Evolutionary conservation across 2,113 vertebrate species (phyloP), one percentile per base, ranked within the genome.

Genomic region (Epinephelus moara): DNA sequence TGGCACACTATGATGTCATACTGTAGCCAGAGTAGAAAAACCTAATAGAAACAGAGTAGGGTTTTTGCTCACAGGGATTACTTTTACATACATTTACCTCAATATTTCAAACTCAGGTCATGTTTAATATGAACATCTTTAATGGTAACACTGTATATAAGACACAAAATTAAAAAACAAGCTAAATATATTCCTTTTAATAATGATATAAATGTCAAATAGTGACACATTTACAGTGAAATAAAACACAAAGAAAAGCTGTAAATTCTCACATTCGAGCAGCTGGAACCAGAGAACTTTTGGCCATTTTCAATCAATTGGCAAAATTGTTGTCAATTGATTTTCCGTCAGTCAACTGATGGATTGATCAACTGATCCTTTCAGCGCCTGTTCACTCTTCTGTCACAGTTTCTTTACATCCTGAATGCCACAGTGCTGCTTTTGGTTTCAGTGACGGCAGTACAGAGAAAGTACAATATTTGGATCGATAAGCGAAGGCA

Each of bases 401-500:
- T 15, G 74, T 74, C 57, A 50, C 56, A 0, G 25, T 57, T 27
- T 11, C 23, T 27, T 66, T 21, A 45, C 25, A 45, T 55, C 27
- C 40, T 25, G 4, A 55, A 17, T 69, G 25, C n/a, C 27, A 18
- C 49, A 17, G 15, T 55, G 4, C 23, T 50, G 27, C 27, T 61
- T 74, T 63, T 60, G 47, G 9, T 81, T 79, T 68, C 37, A 21
- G 14, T 81, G 59, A 81, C n/a, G 40, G 72, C n/a, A 42, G 21
- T 15, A 47, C 63, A 67, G 45, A 64, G 21, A 64, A 13, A 45
- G 27, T 70, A 53, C 25, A 57, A 19, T 49, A 40, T 81, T 64
- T 63, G 66, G 78, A 70, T 82, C 45, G 67, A 79, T 83, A 74
- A 72, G 64, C 21, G 52, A 30, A 80, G 55, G 19, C 27, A 49